Evolutionary conservation across 2,797 vertebrate species (phyloP).

Genomic region (Eulemur albifrons): DNA sequence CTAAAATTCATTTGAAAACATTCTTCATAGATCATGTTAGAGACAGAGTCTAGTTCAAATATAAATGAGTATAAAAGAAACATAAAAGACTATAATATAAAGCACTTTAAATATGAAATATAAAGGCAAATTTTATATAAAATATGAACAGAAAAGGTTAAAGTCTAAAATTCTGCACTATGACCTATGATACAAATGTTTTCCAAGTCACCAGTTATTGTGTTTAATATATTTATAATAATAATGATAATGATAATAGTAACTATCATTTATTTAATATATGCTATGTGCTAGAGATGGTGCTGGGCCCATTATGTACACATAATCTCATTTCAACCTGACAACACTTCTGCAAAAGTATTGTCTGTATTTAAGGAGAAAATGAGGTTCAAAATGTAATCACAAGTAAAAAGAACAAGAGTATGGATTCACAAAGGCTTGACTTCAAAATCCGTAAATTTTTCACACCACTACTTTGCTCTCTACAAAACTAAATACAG

Average conservation of each 20-base stretch:
- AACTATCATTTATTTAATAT: background rate
- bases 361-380: background rate
- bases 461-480: background rate
- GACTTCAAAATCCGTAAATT: background rate
- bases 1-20: slow-evolving; percentile 44
- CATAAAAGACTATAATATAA: background rate
- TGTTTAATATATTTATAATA: background rate
- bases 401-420: background rate
- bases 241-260: background rate
- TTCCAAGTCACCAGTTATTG: background rate
- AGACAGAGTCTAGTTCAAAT: background rate
- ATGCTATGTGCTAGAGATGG: background rate
- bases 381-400: background rate
- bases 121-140: background rate
- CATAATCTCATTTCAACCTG: background rate
- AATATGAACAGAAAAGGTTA: slow-evolving; percentile 1
- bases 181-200: background rate
- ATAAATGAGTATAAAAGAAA: slow-evolving; percentile 39
- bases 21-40: background rate
- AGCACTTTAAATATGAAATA: slow-evolving; percentile 26
- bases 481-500: background rate
- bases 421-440: background rate
- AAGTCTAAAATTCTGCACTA: background rate
- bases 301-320: background rate
- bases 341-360: background rate